Evolutionary conservation across 2,797 vertebrate genomes (phyloP), one percentile per base, ranked within the genome.

Genomic region (Chrosomus eos): DNA sequence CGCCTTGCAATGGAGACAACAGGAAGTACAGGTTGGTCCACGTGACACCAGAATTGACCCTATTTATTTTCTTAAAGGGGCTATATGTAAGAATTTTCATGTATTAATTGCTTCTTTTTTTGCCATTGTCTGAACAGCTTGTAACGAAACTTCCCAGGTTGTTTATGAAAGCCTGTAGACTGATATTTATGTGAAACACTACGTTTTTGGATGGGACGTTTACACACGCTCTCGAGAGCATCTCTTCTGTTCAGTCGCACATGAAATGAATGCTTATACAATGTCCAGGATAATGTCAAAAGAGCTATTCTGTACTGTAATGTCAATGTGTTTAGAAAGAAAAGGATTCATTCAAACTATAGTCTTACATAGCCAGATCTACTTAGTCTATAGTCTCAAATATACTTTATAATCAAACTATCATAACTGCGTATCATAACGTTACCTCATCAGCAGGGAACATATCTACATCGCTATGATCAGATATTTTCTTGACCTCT

Each of bases 21-120:
- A 93, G 86, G 90, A 95, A 78, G 87, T 93, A 85, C 93, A 94
- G 93, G 94, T 95, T 14, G 66, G 89, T 70, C 31, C 66, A n/a
- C 18, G 4, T 26, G 43, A 72, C 40, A 21, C 64, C 13, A 33
- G 28, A 40, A 23, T 18, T 72, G 19, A 7, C 23, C 5, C 40
- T 3, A 8, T 70, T 26, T 78, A 18, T 14, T 45, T 60, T 78
- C 4, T 64, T 16, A 16, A 62, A 28, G 5, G 13, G 26, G 62
- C 62, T 31, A 31, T 31, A 19, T 64, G 26, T 31, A 18, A 31
- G 14, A 62, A 16, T 31, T 7, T 28, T 28, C 60, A 64, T 7
- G 60, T 7, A 31, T 62, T 62, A 62, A 60, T 60, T 14, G n/a
- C 4, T 60, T 60, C 26, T 36, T 13, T 60, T 60, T 26, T 60